Base-by-base conservation (phyloP, 2,797 vertebrate species). In the Mycteria americana region DNA sequence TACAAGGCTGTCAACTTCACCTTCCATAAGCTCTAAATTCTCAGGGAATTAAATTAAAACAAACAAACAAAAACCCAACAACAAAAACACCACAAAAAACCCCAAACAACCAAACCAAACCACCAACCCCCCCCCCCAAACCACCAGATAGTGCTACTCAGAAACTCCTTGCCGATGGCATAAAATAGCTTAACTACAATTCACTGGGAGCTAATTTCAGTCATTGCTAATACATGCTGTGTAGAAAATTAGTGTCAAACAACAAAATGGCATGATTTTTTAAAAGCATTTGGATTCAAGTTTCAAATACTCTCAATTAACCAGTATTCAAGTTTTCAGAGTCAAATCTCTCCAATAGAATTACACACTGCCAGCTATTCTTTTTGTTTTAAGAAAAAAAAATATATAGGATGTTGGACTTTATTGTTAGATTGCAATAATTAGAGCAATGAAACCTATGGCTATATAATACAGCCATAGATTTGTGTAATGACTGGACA, bases 241-340 rank as follows among this genome's bases (percentile, higher is more conserved):
- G 97, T 95, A 96, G 98, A 97, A 98, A 98, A 98, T 98, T 98
- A 98, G 97, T 98, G 97, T 98, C 98, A 98, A 98, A 97, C 69
- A 96, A 98, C 94, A 98, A 98, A 98, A 97, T 97, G 76, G 94
- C 97, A 96, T 88, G 94, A 97, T 89, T 98, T 97, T 96, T 97
- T 93, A 97, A 98, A 98, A 98, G 97, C 97, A 93, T 95, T 93
- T 93, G 65, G 95, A 98, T 95, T 97, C 86, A 93, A 92, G 94
- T 96, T 97, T 97, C 96, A 97, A 92, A 86, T 85, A 94, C 89
- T 92, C 88, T 97, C 92, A 97, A 78, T 94, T 96, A 95, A 97
- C 73, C 85, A 95, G 91, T 92, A 94, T 96, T 96, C 88, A 96
- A 95, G 92, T 98, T 97, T 95, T 63, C 48, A 92, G 54, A 82